These are phyloP conservation scores for Sceloporus tristichus DNA, from an alignment of 2,113 vertebrate species.

Conservation along the genomic window DNA sequence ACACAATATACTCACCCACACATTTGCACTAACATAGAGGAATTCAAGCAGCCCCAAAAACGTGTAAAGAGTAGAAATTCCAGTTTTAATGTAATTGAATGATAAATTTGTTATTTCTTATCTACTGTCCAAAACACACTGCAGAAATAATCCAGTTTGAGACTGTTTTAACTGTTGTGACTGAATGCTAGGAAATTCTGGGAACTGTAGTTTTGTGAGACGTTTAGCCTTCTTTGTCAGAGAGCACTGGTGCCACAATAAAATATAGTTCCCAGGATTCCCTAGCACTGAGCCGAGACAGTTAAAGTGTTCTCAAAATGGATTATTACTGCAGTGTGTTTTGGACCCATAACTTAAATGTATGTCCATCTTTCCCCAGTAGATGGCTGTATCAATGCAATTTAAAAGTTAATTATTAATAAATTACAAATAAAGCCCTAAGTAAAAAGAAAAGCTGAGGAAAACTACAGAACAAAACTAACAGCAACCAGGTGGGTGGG, in stretches of 20 bases:
- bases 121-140: neutral
- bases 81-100: neutral
- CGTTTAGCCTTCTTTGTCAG: too few relatives aligned
- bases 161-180: too few relatives aligned
- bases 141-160: too few relatives aligned
- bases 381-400: neutral
- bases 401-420: neutral
- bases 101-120: neutral
- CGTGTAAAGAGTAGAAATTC: accelerated
- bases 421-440: neutral
- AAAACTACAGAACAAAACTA: neutral
- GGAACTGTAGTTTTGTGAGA: too few relatives aligned
- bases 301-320: too few relatives aligned
- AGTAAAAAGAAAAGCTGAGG: neutral
- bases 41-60: neutral
- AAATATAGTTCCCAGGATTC: too few relatives aligned
- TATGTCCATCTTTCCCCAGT: neutral
- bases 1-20: neutral
- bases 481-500: neutral
- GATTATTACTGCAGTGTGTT: too few relatives aligned
- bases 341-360: neutral
- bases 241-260: too few relatives aligned
- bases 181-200: too few relatives aligned
- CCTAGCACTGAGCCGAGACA: too few relatives aligned
- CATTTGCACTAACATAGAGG: neutral